These are phyloP conservation scores for Sula dactylatra DNA, from an alignment of 2,113 vertebrate species.

Conservation along the genomic window DNA sequence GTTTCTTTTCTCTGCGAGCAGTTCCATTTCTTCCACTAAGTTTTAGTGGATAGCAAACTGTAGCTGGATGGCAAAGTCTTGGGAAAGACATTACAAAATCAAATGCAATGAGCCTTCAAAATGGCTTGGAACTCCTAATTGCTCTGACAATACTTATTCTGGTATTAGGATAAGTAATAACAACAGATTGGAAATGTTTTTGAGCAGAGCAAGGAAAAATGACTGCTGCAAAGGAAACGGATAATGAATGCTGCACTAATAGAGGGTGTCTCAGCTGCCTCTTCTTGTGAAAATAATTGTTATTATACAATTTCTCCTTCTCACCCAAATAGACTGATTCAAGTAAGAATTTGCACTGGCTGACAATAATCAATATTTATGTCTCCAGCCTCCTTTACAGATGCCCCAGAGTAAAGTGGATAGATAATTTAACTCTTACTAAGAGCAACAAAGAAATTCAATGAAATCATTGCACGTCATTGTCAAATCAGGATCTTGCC, in stretches of 20 bases:
- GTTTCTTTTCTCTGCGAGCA: background rate
- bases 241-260: background rate
- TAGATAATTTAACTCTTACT: background rate
- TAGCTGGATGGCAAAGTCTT: background rate
- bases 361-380: background rate
- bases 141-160: background rate
- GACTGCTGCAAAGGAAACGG: background rate
- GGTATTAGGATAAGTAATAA: background rate
- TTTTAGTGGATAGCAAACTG: background rate
- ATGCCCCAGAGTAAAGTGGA: background rate
- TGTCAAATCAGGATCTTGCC: background rate
- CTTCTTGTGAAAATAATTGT: background rate
- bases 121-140: background rate
- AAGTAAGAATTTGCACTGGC: background rate
- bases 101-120: background rate
- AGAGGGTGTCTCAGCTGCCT: background rate
- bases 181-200: slow-evolving; percentile 1
- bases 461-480: background rate
- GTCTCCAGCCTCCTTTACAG: background rate
- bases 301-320: background rate
- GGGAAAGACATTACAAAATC: background rate
- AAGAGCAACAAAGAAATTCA: background rate
- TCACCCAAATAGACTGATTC: background rate
- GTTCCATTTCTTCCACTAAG: background rate
- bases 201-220: background rate